Evolutionary conservation across 2,113 vertebrate genomes (phyloP), one percentile per base, ranked within the genome.

Genomic region (Indicator indicator): DNA sequence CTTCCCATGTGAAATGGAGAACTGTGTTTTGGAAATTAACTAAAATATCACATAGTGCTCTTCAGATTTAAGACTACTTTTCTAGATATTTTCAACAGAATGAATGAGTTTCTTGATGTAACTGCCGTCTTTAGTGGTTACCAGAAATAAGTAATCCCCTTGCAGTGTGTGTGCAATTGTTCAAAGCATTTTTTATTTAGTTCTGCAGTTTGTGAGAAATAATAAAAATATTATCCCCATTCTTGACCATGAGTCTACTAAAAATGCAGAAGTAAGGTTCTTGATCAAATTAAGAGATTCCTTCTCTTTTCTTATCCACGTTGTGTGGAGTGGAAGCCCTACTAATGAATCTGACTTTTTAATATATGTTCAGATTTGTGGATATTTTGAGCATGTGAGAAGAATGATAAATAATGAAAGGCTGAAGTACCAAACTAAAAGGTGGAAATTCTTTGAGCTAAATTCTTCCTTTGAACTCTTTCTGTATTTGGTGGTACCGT

Each of bases 181-280:
- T 42, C 21, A n/a, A 38, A 89, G 24, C 18, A 42, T 42, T 90
- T 70, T 42, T 86, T 20, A 19, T 74, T 54, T 58, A 24, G 30
- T 69, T 64, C 13, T 82, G 38, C 11, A 33, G 33, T 38, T 82
- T 58, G 9, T 5, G 12, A 65, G 24, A n/a, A 46, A 8, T 77
- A 40, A 6, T 55, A 33, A 86, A 55, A 58, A 9, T 3, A 5
- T 4, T 79, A 10, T 26, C 33, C 2, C 15, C 0, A 0, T 4
- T 72, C 23, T 52, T 36, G 32, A 62, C 46, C 2, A 1, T 75
- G 67, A 73, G 9, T 38, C 16, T 71, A 33, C 21, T 84, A 16
- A 82, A 90, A 74, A 56, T n/a, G 9, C 6, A 48, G 16, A 64
- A 24, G 48, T 16, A 33, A 74, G 12, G 7, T 69, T 81, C 5